Base-by-base conservation (phyloP, 2,797 vertebrate genomes). In the Jordanella pulchra region DNA sequence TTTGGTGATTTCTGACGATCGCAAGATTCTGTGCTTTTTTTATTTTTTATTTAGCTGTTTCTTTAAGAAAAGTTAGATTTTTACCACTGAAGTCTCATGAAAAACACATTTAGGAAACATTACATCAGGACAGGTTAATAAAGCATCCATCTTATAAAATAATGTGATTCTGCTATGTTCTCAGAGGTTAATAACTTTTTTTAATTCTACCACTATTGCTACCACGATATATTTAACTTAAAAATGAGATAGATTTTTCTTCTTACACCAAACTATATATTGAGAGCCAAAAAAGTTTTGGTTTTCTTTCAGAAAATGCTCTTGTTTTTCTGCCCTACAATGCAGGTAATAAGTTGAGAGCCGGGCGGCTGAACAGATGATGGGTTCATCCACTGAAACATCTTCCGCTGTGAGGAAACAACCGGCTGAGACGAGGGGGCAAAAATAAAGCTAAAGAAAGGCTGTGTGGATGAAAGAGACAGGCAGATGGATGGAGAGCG, bases 401-500 rank as follows among this genome's bases (percentile, higher is more conserved):
- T 58, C 67, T 68, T 58, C 39, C 30, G 72, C 64, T 67, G 51
- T 44, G 82, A 80, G 71, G 76, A 75, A 65, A 79, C n/a, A 39
- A 69, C 61, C 53, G 42, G 82, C 65, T 69, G 71, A 74, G 79
- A 77, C 1, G 65, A 81, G 72, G 73, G 75, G 70, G 48, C 74
- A 23, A 84, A 77, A 78, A 73, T 69, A 67, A 71, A 64, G 71
- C 32, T n/a, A 54, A 70, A 39, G 81, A 80, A 84, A 21, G 55
- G 23, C 32, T 35, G 69, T 67, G 80, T 58, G 39, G 71, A 67
- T 68, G 54, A 82, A 81, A 85, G 77, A 44, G 66, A 68, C 73
- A 87, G 54, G 77, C 79, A 87, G 82, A 86, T 70, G 81, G 68
- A 86, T 80, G 73, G 54, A 63, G 39, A 82, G 73, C 25, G 61